phyloP scores from a whole-genome alignment of 2,888 invertebrate species.

The Thecophora atra region DNA sequence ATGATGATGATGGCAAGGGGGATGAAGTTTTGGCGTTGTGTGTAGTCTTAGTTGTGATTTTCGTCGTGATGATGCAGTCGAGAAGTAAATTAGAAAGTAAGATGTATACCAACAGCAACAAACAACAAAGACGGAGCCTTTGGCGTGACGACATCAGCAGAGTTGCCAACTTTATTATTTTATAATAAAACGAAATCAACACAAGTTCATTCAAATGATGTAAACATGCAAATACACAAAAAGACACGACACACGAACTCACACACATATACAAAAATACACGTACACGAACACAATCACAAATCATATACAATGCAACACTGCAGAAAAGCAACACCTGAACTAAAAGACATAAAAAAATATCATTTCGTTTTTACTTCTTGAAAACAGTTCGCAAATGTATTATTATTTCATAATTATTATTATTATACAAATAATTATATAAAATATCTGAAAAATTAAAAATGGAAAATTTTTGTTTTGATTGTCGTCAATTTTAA shows the following conservation, averaged over 20 bases:
- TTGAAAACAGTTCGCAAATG: constrained; percentile 51
- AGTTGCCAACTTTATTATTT: constrained; percentile 44
- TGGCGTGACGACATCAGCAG: constrained; percentile 47
- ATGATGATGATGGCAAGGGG: constrained; percentile 45
- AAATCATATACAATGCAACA: constrained; percentile 42
- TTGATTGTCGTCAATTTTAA: too few relatives aligned
- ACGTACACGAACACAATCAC: constrained; percentile 46
- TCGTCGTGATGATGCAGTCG: constrained; percentile 37
- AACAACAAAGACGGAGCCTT: constrained; percentile 46
- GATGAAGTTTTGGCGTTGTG: constrained; percentile 38
- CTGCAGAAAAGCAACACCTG: constrained; percentile 41
- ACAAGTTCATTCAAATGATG: constrained; percentile 39
- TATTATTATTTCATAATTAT: constrained; percentile 63
- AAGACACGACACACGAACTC: constrained; percentile 34
- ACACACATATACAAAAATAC: constrained; percentile 47
- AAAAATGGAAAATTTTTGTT: constrained; percentile 50
- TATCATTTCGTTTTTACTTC: constrained; percentile 52
- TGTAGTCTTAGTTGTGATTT: constrained; percentile 35
- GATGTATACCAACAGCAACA: constrained; percentile 46
- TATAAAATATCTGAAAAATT: constrained; percentile 59
- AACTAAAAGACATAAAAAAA: constrained; percentile 50
- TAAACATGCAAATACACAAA: constrained; percentile 35
- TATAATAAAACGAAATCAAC: constrained; percentile 38
- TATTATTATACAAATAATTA: constrained; percentile 63
- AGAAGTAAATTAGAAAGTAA: constrained; percentile 42